These are phyloP conservation scores for Hylaeus anthracinus DNA, from an alignment of 1,140 invertebrate genomes.

Conservation along the genomic window DNA sequence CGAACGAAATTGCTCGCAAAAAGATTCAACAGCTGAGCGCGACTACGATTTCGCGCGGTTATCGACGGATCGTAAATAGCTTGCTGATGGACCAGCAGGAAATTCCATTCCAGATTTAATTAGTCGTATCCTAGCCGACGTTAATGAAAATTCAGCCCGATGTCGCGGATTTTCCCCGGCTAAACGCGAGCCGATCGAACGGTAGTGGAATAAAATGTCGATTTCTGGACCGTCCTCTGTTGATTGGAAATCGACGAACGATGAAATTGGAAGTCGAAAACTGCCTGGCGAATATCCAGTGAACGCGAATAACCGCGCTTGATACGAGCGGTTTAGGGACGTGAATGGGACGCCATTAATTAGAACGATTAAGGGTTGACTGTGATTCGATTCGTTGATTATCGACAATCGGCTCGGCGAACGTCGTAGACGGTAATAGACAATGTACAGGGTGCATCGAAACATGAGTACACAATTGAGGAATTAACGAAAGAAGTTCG, in stretches of 20 bases:
- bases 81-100: neutral
- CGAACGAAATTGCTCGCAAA: too few relatives aligned
- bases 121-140: neutral
- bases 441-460: neutral
- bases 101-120: conserved; percentile 35
- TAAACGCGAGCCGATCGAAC: neutral
- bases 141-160: neutral
- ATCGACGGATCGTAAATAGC: conserved; percentile 18
- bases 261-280: conserved; percentile 39
- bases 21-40: neutral
- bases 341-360: conserved; percentile 7
- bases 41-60: conserved; percentile 4
- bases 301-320: neutral
- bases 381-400: neutral
- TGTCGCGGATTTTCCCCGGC: neutral
- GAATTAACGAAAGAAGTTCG: too few relatives aligned
- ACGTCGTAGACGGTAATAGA: neutral
- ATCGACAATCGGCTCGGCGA: neutral
- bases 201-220: conserved; percentile 22
- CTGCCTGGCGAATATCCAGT: neutral
- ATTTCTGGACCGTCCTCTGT: neutral
- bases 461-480: too few relatives aligned
- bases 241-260: conserved; percentile 45
- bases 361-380: neutral
- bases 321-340: neutral